Percentiles rank a stretch among this genome's conserved stretches.
These are phyloP conservation scores for Bubalus kerabau DNA, from an alignment of 2,113 vertebrate species.

Conservation along the genomic window DNA sequence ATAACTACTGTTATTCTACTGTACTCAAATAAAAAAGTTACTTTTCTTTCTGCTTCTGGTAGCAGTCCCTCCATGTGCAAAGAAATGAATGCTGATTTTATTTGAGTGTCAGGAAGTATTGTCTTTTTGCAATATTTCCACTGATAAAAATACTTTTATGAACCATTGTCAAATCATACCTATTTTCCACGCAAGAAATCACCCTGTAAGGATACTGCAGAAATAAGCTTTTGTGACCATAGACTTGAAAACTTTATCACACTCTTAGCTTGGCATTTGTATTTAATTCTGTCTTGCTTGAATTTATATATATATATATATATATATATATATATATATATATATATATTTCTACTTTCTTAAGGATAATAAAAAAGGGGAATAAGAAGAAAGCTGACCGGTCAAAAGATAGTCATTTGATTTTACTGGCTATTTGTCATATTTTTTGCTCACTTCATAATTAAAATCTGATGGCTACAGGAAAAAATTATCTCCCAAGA, in stretches of 20 bases:
- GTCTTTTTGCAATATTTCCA: not conserved
- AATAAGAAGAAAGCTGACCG: not conserved
- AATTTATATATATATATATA: not conserved
- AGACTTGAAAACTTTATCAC: slow-evolving; percentile 26
- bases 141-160: slow-evolving; percentile 20
- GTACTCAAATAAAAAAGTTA: not conserved
- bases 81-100: not conserved
- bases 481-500: slow-evolving; percentile 53
- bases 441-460: slow-evolving; percentile 57
- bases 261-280: not conserved
- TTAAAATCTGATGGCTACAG: slow-evolving; percentile 66
- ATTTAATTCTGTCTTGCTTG: slow-evolving; percentile 44
- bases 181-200: not conserved
- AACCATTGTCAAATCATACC: not conserved
- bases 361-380: slow-evolving; percentile 7
- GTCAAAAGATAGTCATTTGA: slow-evolving; percentile 30
- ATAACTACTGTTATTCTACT: not conserved
- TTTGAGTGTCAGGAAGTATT: not conserved
- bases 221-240: slow-evolving; percentile 41
- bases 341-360: slow-evolving; percentile 15
- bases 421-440: slow-evolving; percentile 49
- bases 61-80: not conserved
- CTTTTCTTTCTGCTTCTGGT: not conserved
- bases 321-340: too few species aligned
- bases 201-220: not conserved